Evolutionary conservation across 1,140 invertebrate genomes (phyloP).

Genomic region (Temnothorax curvispinosus): DNA sequence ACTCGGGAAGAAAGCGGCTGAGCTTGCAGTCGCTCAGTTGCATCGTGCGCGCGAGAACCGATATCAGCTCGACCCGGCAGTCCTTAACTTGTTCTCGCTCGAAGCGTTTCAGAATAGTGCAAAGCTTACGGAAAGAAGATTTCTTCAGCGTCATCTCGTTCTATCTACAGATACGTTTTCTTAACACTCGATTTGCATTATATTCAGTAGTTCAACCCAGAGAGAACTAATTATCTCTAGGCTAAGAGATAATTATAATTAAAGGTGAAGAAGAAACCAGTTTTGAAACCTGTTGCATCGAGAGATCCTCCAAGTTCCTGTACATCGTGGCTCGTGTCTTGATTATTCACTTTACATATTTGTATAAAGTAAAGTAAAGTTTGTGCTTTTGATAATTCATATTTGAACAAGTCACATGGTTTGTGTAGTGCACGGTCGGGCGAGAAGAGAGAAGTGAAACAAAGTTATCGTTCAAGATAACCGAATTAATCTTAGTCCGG

Average conservation of each 20-base stretch:
- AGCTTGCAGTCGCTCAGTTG: constrained; percentile 26
- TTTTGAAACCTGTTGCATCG: background rate
- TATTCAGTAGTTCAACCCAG: background rate
- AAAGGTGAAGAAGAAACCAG: background rate
- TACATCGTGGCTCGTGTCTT: background rate
- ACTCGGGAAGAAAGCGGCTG: constrained; percentile 11
- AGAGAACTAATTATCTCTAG: background rate
- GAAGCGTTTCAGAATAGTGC: background rate
- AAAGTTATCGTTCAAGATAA: constrained; percentile 40
- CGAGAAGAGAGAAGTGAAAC: background rate
- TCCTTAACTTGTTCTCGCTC: constrained; percentile 5
- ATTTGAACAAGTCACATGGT: background rate
- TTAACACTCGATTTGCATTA: background rate
- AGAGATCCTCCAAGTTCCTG: background rate
- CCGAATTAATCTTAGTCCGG: constrained; percentile 37
- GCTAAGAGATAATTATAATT: background rate
- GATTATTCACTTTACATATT: background rate
- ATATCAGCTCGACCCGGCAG: background rate
- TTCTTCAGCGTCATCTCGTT: background rate
- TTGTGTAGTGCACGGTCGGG: background rate
- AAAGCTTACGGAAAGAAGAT: background rate
- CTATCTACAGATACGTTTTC: background rate
- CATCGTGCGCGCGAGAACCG: constrained; percentile 15
- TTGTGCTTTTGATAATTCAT: background rate
- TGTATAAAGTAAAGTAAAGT: background rate